Evolutionary conservation across 2,113 vertebrate genomes (phyloP).

Genomic region (Xenus cinereus): DNA sequence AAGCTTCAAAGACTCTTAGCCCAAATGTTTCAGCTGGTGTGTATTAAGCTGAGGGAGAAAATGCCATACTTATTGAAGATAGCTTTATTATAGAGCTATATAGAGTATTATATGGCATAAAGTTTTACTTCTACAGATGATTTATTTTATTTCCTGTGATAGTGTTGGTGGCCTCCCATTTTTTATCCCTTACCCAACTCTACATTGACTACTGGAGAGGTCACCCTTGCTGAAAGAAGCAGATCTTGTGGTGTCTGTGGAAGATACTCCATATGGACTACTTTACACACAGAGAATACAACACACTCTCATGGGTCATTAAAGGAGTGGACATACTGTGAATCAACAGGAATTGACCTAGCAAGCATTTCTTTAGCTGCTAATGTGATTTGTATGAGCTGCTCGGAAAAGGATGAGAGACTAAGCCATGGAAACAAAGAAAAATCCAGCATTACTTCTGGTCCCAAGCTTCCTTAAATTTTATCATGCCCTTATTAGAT

Average conservation of each 20-base stretch:
- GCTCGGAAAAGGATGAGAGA: not conserved
- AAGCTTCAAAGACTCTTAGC: not conserved
- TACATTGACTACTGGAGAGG: not conserved
- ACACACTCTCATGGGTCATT: not conserved
- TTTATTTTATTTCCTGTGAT: not conserved
- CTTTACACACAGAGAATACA: not conserved
- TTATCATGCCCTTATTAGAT: not conserved
- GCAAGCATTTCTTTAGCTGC: not conserved
- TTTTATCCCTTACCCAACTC: not conserved
- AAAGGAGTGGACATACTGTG: not conserved
- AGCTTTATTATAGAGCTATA: not conserved
- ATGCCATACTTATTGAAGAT: not conserved
- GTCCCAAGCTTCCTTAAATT: not conserved
- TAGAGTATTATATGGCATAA: not conserved
- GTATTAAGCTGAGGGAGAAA: not conserved
- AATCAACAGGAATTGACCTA: not conserved
- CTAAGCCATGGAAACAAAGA: not conserved
- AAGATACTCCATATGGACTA: accelerated
- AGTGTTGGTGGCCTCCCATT: not conserved
- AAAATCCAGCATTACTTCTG: not conserved
- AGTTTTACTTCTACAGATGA: not conserved
- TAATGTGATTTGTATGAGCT: not conserved
- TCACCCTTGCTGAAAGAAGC: not conserved
- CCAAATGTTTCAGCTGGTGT: not conserved
- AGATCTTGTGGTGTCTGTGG: not conserved